Conservation (phyloP, 2,888 invertebrate species). For the Apoderus coryli region DNA sequence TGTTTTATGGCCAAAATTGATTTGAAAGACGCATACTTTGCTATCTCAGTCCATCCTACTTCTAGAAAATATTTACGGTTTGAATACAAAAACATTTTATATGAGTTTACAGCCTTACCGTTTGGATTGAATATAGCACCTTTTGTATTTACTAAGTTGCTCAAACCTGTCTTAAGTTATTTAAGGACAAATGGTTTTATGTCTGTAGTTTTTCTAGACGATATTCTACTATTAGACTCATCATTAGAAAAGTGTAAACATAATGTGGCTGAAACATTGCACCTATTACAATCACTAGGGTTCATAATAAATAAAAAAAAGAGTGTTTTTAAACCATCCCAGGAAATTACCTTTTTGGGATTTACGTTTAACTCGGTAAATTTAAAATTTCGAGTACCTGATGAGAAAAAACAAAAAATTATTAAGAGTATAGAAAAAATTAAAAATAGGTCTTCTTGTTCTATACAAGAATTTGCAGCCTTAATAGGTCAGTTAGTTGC, state of each 20-base stretch:
- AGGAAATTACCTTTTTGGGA: conserved; percentile 9
- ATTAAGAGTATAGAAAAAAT: no score
- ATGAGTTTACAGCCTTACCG: conserved; percentile 9
- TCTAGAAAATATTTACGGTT: no score
- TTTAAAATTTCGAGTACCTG: no score
- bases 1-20: no score
- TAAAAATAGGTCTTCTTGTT: no score
- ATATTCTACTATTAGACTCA: conserved; percentile 10
- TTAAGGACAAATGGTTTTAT: conserved; percentile 6
- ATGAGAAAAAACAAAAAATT: no score
- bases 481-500: conserved; percentile 7
- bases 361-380: conserved; percentile 8
- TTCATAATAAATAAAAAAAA: conserved; percentile 10
- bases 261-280: no score
- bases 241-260: no score
- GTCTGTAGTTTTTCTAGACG: conserved; percentile 10
- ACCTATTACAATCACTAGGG: conserved; percentile 6
- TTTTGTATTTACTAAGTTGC: conserved; percentile 10
- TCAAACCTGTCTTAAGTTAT: conserved; percentile 10
- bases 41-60: no score
- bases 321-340: conserved; percentile 3
- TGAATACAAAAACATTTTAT: conserved; percentile 3
- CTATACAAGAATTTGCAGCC: conserved; percentile 7
- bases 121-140: conserved; percentile 9
- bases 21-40: no score